Base-by-base conservation (phyloP, 92 coral and sea anemone genomes). In the Montipora capitata region DNA sequence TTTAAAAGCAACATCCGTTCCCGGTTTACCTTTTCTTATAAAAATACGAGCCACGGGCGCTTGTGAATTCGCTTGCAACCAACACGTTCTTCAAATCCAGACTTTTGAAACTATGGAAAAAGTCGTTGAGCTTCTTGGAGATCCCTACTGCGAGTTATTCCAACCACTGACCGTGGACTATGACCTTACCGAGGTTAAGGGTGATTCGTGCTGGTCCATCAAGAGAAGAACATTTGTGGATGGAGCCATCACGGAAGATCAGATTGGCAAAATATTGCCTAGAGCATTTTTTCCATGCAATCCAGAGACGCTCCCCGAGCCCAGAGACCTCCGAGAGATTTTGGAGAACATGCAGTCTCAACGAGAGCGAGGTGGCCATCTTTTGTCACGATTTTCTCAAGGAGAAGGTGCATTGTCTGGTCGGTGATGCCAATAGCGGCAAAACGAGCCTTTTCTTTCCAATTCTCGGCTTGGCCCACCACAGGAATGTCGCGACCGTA, bases 291-390 rank as follows among this genome's bases (percentile, higher is more conserved):
- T 20, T 20, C 27, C 27, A 20, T 20, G 0, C 27, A 79, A 20
- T 57, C 56, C 2, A 14, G 8, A 27, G 75, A 43, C 65, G 82
- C 63, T 49, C 82, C 82, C 87, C 7, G 92, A 88, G 70, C 82
- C 84, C 45, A 81, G 56, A 8, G 66, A 68, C 40, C 68, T 80
- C 61, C 14, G 4, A 38, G 77, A 67, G 45, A 12, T 67, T 15
- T 78, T 87, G 10, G 80, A 74, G 38, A 88, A 88, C 92, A 88
- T 82, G 14, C 78, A 74, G 62, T 40, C 11, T 10, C 43, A 12
- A 65, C 48, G 11, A 10, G 80, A 72, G 44, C 27, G 27, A 20
- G 27, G 27, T 20, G 27, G 27, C 27, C 27, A 20, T 20, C 27
- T 20, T 20, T 1, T 20, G 27, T 0, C 27, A 20, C 27, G 27